Conservation (phyloP, 2,113 vertebrate genomes). For the Colossoma macropomum region DNA sequence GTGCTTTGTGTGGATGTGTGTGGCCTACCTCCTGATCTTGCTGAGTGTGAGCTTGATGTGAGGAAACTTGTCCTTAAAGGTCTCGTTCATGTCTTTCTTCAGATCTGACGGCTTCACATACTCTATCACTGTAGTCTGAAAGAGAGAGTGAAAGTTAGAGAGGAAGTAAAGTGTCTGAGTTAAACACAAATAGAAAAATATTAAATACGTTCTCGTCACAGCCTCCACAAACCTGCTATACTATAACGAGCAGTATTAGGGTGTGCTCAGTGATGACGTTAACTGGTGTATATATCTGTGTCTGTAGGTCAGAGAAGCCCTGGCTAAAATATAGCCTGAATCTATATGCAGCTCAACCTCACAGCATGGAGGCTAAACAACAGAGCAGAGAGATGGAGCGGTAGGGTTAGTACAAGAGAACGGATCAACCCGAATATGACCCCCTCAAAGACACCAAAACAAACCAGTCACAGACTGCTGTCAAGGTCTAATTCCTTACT, state of each 20-base stretch:
- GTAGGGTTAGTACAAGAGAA: not conserved
- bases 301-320: slow-evolving; percentile 16
- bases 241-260: not conserved
- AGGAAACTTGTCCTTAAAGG: slow-evolving; percentile 96
- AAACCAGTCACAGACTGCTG: too few relatives aligned
- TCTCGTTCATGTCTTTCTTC: slow-evolving; percentile 99
- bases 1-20: not conserved
- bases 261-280: slow-evolving; percentile 3
- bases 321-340: not conserved
- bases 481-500: too few relatives aligned
- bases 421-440: slow-evolving; percentile 1
- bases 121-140: slow-evolving; percentile 96
- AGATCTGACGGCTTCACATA: slow-evolving; percentile 97
- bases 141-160: not conserved
- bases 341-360: not conserved
- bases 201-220: not conserved
- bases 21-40: slow-evolving; percentile 93
- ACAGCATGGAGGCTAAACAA: not conserved
- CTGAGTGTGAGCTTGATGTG: slow-evolving; percentile 94
- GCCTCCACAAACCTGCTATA: not conserved
- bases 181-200: not conserved
- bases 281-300: not conserved
- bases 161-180: too few relatives aligned
- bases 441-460: too few relatives aligned
- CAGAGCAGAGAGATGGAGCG: not conserved